Evolutionary conservation across 2,113 vertebrate species (phyloP), one percentile per base, ranked within the genome.

Genomic region (Steatornis caripensis): DNA sequence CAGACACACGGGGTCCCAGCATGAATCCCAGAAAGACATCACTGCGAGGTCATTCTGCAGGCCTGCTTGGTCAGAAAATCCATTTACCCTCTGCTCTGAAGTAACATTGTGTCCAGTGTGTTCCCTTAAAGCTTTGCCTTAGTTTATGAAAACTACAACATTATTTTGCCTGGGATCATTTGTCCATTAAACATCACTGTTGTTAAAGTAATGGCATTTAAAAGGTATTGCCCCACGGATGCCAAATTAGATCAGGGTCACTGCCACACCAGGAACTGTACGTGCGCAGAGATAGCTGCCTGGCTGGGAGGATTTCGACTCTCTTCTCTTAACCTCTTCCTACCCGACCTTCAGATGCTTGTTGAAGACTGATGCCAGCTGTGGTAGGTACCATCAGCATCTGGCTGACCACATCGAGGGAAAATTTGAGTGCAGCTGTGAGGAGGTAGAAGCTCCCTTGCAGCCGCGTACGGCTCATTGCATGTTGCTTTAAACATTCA

Each of bases 381-480:
- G 12, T 62, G 82, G 61, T 46, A 49, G 58, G 39, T 55, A 39
- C 54, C 58, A n/a, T 24, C 75, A 95, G 71, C 4, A 3, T 36
- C 55, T 45, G 22, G 23, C 57, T 71, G 81, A 77, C 62, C 60
- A 55, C 6, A 12, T 45, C 0, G 1, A 3, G 6, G 10, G 4
- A 11, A 45, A 74, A 77, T 77, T 41, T 0, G 0, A 4, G 1
- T 32, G 11, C 45, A 37, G 21, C n/a, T 88, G 15, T 34, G 55
- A 90, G 75, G 39, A 77, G 26, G 29, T 15, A 53, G 70, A 87
- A 84, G 46, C 8, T 72, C n/a, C 53, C 37, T 85, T 37, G 26
- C 7, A 65, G 45, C 22, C 37, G 61, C 0, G 0, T 34, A 11
- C 2, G 2, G 48, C 17, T 84, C 30, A 19, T 70, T 2, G 0